A percentile compares a stretch with the other conserved stretches of the same genome.
Evolutionary conservation across 2,888 invertebrate genomes (phyloP).

Genomic region (Julus scandinavius): DNA sequence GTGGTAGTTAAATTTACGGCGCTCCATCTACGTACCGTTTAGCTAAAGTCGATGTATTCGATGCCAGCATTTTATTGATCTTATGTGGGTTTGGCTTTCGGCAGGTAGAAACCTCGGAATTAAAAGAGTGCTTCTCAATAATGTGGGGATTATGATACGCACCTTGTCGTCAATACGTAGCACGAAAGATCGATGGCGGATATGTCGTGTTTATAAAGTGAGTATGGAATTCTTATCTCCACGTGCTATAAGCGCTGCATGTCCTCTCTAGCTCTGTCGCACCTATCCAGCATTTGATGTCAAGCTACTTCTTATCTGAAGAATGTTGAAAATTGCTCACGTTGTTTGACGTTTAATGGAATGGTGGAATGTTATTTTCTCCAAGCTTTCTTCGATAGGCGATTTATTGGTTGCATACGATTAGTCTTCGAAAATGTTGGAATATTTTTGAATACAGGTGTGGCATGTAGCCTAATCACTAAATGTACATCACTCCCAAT

Average conservation of each 20-base stretch:
- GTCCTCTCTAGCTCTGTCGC: background rate
- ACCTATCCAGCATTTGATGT: background rate
- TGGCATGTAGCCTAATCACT: background rate
- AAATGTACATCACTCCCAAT: background rate
- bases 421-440: background rate
- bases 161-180: background rate
- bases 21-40: background rate
- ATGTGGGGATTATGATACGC: conserved; percentile 32
- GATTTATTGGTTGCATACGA: background rate
- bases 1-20: background rate
- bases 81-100: background rate
- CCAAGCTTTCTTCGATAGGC: background rate
- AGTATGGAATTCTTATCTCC: conserved; percentile 37
- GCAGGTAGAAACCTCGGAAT: background rate
- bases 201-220: conserved; percentile 10
- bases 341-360: background rate
- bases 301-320: background rate
- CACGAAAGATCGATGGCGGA: background rate
- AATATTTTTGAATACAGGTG: background rate
- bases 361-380: background rate
- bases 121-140: background rate
- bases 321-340: background rate
- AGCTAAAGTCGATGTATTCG: background rate
- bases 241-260: background rate
- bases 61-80: background rate